Evolutionary conservation across 2,113 vertebrate genomes (phyloP), one percentile per base, ranked within the genome.

Genomic region (Bubalus kerabau): DNA sequence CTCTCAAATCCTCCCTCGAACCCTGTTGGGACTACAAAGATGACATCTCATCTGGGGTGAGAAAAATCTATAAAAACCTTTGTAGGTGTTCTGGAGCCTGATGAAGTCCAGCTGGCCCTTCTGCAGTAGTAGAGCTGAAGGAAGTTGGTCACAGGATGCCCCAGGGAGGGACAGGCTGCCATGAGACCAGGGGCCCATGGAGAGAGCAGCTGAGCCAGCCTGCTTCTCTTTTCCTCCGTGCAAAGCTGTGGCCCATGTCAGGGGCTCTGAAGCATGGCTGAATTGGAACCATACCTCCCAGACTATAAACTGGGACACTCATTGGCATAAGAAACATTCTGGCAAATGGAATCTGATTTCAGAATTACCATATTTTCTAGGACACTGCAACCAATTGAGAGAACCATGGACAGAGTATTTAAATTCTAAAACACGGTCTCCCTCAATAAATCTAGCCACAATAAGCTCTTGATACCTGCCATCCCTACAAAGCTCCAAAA

Each of bases 271-370:
- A 82, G 19, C 59, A 50, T 16, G n/a, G 30, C 54, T n/a, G 59
- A 80, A n/a, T 21, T 24, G 56, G 32, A 26, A 16, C 32, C 50
- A 28, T 12, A 43, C 50, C 8, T 36, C 46, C 81, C 62, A 7
- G 23, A 60, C 17, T 40, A 3, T 64, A 93, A 87, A 52, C 62
- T 32, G 74, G 87, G 80, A 90, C 85, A 30, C 32, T 87, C 7
- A 5, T 30, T 48, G 90, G 71, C 78, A 30, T 57, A 67, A 91
- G 81, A 80, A 90, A 50, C 57, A 67, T 12, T 50, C 94, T 90
- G 83, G 32, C 94, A 83, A 78, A 76, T 81, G 96, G 62, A 71
- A 16, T 48, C 82, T 74, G 86, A 78, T 54, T 87, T 95, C 76
- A 54, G 87, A 95, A 90, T 81, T 16, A 59, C 48, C 46, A 84